These are phyloP conservation scores for Rhynchophorus ferrugineus DNA, from an alignment of 1,140 invertebrate species.

Conservation along the genomic window DNA sequence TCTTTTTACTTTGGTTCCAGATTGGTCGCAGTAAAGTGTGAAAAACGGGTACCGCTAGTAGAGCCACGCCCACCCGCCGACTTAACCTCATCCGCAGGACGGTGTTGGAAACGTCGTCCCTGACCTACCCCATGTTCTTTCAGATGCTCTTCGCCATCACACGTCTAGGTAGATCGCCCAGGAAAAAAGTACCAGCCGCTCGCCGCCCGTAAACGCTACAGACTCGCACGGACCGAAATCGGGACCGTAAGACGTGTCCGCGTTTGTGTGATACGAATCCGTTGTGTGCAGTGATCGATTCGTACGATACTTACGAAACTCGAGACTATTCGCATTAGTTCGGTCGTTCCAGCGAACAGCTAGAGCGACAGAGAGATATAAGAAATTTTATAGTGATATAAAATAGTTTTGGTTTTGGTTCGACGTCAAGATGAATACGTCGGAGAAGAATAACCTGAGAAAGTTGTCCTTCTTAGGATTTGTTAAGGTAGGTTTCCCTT, in stretches of 20 bases:
- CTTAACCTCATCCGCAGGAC: constrained; percentile 14
- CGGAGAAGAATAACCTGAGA: constrained; percentile 33
- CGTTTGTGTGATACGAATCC: too few relatives aligned
- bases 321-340: too few relatives aligned
- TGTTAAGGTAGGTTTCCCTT: constrained; percentile 10
- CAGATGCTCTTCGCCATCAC: constrained; percentile 38
- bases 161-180: constrained; percentile 38
- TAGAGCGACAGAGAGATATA: not conserved
- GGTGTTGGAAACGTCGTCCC: constrained; percentile 32
- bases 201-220: constrained; percentile 6
- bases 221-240: too few relatives aligned
- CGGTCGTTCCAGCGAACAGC: too few relatives aligned
- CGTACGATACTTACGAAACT: too few relatives aligned
- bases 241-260: too few relatives aligned
- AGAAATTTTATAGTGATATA: too few relatives aligned
- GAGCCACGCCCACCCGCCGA: not conserved
- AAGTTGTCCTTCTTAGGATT: constrained; percentile 38
- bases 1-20: constrained; percentile 14
- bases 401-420: too few relatives aligned
- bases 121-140: constrained; percentile 40
- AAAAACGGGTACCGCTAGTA: constrained; percentile 22
- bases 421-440: constrained; percentile 32
- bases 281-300: too few relatives aligned
- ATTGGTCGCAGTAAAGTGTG: not conserved
- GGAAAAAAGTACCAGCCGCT: constrained; percentile 34